Conservation (phyloP, 2,797 vertebrate species). For the Pantherophis vulpinus region DNA sequence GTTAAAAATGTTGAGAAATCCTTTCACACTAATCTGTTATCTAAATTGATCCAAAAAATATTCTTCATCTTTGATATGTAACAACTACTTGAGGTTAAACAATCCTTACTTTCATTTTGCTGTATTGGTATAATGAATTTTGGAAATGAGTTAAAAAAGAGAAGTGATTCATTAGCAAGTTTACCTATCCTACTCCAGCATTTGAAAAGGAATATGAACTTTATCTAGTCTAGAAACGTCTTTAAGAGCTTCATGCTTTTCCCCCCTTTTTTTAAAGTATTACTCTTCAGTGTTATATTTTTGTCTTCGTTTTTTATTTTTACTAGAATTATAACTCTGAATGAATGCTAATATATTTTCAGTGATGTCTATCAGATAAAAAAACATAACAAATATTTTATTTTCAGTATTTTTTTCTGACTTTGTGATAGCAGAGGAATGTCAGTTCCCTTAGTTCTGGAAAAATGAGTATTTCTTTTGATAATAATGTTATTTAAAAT, state of each 20-base stretch:
- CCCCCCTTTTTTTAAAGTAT: conserved; percentile 52
- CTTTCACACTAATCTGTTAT: background rate
- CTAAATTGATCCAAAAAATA: background rate
- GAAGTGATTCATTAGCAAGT: conserved; percentile 37
- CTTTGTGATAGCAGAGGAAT: conserved; percentile 35
- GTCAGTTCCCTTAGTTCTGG: conserved; percentile 49
- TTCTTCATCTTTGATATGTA: background rate
- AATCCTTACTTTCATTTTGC: conserved; percentile 38
- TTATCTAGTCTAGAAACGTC: conserved; percentile 42
- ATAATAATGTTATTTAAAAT: conserved; percentile 44
- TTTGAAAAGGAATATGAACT: conserved; percentile 43
- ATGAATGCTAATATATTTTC: background rate
- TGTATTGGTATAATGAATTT: conserved; percentile 64
- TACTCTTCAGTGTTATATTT: conserved; percentile 46
- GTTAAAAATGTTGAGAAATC: background rate
- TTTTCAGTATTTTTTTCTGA: conserved; percentile 28
- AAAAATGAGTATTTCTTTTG: conserved; percentile 44
- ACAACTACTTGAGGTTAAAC: background rate
- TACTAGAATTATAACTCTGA: background rate
- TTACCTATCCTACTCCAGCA: conserved; percentile 30
- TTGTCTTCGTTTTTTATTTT: conserved; percentile 33
- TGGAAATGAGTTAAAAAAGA: conserved; percentile 47
- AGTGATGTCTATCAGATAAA: conserved; percentile 18
- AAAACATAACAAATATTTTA: conserved; percentile 20
- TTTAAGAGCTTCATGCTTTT: conserved; percentile 64